Conservation (phyloP, 2,113 vertebrate genomes). For the Drymodes brunneopygia region DNA sequence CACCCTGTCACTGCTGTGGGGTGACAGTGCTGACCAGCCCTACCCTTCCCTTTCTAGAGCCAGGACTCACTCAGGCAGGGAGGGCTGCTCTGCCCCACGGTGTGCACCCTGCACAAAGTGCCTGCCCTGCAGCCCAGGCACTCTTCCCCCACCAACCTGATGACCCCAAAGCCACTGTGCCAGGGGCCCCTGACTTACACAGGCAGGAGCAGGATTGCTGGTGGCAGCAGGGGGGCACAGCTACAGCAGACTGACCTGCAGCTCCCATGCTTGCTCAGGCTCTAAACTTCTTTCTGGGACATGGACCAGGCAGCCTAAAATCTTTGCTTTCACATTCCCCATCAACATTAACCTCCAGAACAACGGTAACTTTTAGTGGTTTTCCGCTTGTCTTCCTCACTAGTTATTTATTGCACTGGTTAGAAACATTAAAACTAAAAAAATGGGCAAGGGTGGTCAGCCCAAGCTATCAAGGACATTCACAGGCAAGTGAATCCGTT, state of each 20-base stretch:
- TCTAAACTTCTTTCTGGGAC: background rate
- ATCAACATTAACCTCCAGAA: background rate
- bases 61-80: fast-evolving
- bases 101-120: fast-evolving
- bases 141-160: background rate
- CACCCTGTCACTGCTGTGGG: fast-evolving
- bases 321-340: background rate
- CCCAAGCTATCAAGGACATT: background rate
- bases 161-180: background rate
- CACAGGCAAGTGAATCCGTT: background rate
- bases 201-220: background rate
- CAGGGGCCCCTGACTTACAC: background rate
- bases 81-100: fast-evolving
- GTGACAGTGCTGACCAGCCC: background rate
- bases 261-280: fast-evolving
- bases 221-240: background rate
- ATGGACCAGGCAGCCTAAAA: fast-evolving
- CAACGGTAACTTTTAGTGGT: background rate
- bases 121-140: fast-evolving
- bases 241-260: background rate
- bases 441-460: background rate
- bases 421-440: background rate
- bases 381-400: background rate
- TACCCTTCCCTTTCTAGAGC: background rate
- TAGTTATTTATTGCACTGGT: background rate